These are phyloP conservation scores for Pristis pectinata DNA, from an alignment of 2,797 vertebrate species.

Conservation along the genomic window DNA sequence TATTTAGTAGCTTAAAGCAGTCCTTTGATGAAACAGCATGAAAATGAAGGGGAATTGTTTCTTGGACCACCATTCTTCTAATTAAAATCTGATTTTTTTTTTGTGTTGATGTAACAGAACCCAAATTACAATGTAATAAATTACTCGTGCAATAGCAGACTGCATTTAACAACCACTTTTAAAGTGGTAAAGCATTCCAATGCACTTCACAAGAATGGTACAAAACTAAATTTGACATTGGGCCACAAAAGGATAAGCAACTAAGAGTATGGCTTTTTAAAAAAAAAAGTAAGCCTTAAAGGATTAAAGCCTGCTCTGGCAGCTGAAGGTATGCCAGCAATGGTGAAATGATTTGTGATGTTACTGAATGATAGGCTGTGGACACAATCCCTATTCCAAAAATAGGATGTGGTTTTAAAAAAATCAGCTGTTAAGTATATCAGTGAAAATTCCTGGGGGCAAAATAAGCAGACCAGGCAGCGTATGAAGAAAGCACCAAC, in stretches of 20 bases:
- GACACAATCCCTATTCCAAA: background rate
- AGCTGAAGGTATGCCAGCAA: background rate
- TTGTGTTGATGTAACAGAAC: background rate
- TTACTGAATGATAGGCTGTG: background rate
- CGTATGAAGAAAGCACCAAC: background rate
- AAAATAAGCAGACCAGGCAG: background rate
- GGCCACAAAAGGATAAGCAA: background rate
- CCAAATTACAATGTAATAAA: background rate
- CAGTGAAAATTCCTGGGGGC: background rate
- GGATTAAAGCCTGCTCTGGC: background rate
- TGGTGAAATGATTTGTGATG: background rate
- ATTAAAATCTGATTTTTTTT: background rate
- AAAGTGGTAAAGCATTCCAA: background rate
- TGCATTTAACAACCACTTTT: background rate
- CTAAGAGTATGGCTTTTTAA: background rate
- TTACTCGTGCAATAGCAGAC: background rate
- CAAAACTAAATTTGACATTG: background rate
- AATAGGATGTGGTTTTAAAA: background rate
- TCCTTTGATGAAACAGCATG: background rate
- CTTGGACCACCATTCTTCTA: background rate
- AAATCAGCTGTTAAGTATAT: background rate
- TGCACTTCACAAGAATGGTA: background rate
- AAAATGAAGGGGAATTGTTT: background rate
- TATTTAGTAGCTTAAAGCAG: background rate
- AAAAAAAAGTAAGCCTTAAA: background rate